Evolutionary conservation across 2,888 invertebrate species (phyloP), one percentile per base, ranked within the genome.

Genomic region (Megaustenia siamemsis): DNA sequence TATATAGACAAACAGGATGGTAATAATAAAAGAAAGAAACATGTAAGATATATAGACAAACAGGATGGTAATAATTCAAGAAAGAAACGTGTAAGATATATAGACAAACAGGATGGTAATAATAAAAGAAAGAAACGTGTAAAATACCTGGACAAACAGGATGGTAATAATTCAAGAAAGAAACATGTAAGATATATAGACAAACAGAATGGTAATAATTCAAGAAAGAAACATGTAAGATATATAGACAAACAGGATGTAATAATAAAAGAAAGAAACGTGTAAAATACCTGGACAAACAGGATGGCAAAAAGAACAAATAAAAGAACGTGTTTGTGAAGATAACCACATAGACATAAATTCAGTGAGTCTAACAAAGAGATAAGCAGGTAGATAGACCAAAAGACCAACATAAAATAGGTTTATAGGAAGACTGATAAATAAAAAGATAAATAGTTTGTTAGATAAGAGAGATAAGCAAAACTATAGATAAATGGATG

Each of bases 201-300:
- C 75, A 76, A 32, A 49, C 45, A 76, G 66, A 83, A 35, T 43
- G 8, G 60, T 18, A 63, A 43, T 32, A 45, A 43, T 66, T 38
- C 32, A 45, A 32, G 75, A 63, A 76, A 28, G 60, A 15, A 75
- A 75, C 56, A 38, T 28, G 35, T 60, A 45, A 66, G 77, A 77
- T 28, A 60, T 10, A 75, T 40, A 28, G 63, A 28, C 60, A 75
- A 60, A 32, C 18, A 68, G 68, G 68, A 21, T 38, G 43, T 53
- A 53, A 77, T 10, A 56, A 15, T 43, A 45, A n/a, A 43, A 32
- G 35, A 45, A 32, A 3, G 45, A 68, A 45, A 1, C 32, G 56
- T 53, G 77, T 28, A 28, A 63, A 28, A 73, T 2, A 73, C 40
- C 12, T 5, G 40, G 12, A 73, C 5, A 73, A 63, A 38, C 3